These are phyloP conservation scores for Sepioteuthis lessoniana DNA, from an alignment of 2,888 invertebrate species.

Conservation along the genomic window DNA sequence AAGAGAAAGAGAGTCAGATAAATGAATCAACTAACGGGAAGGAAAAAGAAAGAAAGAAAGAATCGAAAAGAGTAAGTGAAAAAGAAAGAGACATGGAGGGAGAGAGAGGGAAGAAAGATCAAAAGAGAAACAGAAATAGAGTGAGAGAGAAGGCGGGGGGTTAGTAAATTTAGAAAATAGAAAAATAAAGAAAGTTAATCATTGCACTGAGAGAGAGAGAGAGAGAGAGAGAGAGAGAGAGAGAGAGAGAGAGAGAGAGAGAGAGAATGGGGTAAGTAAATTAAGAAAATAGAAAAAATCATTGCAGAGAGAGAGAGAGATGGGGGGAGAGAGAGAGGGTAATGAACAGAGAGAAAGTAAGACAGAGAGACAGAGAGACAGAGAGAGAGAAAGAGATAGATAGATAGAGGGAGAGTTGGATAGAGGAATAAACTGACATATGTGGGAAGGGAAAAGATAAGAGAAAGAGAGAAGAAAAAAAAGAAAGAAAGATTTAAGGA, in stretches of 20 bases:
- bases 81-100: no score
- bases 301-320: background rate
- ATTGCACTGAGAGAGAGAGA: background rate
- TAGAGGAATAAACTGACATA: no score
- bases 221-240: background rate
- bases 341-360: background rate
- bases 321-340: background rate
- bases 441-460: no score
- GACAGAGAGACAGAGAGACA: background rate
- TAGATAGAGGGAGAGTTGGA: background rate
- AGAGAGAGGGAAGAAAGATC: no score
- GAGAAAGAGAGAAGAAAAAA: background rate
- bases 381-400: background rate
- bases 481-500: no score
- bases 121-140: background rate
- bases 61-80: no score
- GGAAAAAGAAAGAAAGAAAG: background rate
- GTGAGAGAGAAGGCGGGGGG: background rate
- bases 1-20: background rate
- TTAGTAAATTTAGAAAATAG: background rate
- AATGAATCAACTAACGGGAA: background rate
- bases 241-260: background rate
- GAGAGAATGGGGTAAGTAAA: background rate
- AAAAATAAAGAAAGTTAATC: background rate
- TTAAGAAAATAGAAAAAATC: background rate